A percentile compares a stretch with the other conserved stretches of the same genome.
phyloP scores from a whole-genome alignment of 2,113 vertebrate genomes.

The Sciurus niger region DNA sequence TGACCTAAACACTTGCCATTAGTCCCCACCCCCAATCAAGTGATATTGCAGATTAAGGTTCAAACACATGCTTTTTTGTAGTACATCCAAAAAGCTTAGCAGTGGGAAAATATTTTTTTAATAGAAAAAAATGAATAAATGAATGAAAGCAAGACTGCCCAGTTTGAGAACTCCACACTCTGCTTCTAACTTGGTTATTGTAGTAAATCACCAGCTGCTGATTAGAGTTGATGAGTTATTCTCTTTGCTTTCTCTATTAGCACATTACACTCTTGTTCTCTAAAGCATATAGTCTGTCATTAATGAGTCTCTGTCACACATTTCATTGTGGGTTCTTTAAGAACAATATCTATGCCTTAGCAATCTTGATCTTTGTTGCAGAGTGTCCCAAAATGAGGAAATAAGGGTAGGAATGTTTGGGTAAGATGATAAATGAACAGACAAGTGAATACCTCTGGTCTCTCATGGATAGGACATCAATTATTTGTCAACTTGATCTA shows the following conservation, averaged over 20 bases:
- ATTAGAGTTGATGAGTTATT: neutral
- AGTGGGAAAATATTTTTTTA: neutral
- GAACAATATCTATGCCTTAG: neutral
- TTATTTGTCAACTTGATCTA: neutral
- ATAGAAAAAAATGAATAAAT: neutral
- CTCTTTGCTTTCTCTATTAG: neutral
- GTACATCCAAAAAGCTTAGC: neutral
- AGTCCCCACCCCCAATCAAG: neutral
- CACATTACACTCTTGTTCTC: neutral
- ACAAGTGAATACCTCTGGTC: neutral
- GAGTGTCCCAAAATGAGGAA: neutral
- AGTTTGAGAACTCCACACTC: neutral
- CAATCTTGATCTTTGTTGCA: neutral
- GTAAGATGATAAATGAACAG: neutral
- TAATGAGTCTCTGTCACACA: neutral
- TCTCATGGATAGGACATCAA: neutral
- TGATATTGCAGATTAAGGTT: neutral
- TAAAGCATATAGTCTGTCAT: neutral
- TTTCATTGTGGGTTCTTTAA: neutral
- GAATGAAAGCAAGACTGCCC: neutral
- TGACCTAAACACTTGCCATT: neutral
- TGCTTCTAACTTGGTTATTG: neutral
- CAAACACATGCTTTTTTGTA: neutral
- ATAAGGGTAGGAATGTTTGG: neutral
- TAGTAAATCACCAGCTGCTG: neutral